Conservation (phyloP, 2,113 vertebrate genomes). For the zebrafish (Danio rerio) region DNA sequence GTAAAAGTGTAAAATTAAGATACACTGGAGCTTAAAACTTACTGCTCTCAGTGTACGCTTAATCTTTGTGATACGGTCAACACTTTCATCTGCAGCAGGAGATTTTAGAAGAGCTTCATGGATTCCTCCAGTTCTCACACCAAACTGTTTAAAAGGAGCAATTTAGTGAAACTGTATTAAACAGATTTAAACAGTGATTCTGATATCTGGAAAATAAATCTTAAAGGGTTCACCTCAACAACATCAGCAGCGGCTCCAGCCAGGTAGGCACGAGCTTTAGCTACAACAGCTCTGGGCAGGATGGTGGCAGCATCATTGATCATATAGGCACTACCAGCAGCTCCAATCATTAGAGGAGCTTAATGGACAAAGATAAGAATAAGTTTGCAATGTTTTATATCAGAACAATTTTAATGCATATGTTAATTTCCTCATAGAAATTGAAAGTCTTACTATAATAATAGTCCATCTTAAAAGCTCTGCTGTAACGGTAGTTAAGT, state of each 20-base stretch:
- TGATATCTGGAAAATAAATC: too few species aligned
- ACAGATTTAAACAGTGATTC: not conserved
- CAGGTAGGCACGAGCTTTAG: constrained; percentile 75
- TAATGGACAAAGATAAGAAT: not conserved
- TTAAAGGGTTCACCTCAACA: constrained; percentile 75
- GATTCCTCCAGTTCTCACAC: constrained; percentile 79
- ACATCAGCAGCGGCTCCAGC: constrained; percentile 80
- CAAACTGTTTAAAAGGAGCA: constrained; percentile 66
- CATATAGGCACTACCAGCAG: constrained; percentile 74
- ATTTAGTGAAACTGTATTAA: not conserved
- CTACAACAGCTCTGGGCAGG: constrained; percentile 77
- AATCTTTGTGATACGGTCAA: constrained; percentile 79
- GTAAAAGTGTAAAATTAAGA: not conserved
- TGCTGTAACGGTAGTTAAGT: constrained; percentile 79
- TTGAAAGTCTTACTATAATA: constrained; percentile 60
- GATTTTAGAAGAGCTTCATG: constrained; percentile 77
- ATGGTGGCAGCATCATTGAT: constrained; percentile 81
- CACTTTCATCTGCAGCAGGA: constrained; percentile 59
- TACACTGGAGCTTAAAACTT: constrained; percentile 44
- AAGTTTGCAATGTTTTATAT: too few species aligned
- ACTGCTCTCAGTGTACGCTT: constrained; percentile 79
- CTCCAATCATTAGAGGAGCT: constrained; percentile 81
- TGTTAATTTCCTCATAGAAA: not conserved
- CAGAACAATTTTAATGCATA: too few species aligned
- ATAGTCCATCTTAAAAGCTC: constrained; percentile 64